Evolutionary conservation across 2,113 vertebrate species (phyloP).

Genomic region (Sinocyclocheilus rhinocerous): DNA sequence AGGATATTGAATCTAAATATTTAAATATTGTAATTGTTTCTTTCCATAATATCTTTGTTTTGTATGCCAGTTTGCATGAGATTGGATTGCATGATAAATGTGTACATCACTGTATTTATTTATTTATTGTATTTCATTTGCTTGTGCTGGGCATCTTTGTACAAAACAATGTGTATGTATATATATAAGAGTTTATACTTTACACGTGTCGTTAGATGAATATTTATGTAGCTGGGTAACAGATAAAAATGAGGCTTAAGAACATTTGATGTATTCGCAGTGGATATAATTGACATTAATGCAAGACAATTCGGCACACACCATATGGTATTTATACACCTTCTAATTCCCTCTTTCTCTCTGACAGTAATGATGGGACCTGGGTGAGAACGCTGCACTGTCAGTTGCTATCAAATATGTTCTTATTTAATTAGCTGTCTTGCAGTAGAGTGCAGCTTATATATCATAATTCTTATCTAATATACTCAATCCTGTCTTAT

Average conservation of each 20-base stretch:
- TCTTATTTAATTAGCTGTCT: slow-evolving; percentile 36
- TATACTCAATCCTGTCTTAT: slow-evolving; percentile 2
- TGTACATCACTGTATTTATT: neutral
- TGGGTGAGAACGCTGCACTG: slow-evolving; percentile 23
- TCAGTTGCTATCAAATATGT: slow-evolving; percentile 37
- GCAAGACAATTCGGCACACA: slow-evolving; percentile 30
- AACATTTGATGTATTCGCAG: slow-evolving; percentile 10
- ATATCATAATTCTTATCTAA: slow-evolving; percentile 42
- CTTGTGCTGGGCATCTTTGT: too few species aligned
- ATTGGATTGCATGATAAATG: neutral
- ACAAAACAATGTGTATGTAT: neutral
- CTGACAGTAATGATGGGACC: slow-evolving; percentile 34
- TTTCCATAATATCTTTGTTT: neutral
- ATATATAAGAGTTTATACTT: neutral
- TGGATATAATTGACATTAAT: slow-evolving; percentile 49
- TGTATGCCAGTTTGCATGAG: neutral
- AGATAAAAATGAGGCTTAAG: slow-evolving; percentile 22
- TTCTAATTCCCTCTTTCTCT: slow-evolving; percentile 32
- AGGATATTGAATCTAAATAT: too few species aligned
- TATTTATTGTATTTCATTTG: neutral
- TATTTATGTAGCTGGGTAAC: neutral
- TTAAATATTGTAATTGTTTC: neutral
- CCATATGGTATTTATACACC: slow-evolving; percentile 46
- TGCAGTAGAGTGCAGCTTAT: slow-evolving; percentile 32
- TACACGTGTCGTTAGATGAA: neutral